Evolutionary conservation across 2,888 invertebrate species (phyloP), one percentile per base, ranked within the genome.

Genomic region (Steinernema hermaphroditum): DNA sequence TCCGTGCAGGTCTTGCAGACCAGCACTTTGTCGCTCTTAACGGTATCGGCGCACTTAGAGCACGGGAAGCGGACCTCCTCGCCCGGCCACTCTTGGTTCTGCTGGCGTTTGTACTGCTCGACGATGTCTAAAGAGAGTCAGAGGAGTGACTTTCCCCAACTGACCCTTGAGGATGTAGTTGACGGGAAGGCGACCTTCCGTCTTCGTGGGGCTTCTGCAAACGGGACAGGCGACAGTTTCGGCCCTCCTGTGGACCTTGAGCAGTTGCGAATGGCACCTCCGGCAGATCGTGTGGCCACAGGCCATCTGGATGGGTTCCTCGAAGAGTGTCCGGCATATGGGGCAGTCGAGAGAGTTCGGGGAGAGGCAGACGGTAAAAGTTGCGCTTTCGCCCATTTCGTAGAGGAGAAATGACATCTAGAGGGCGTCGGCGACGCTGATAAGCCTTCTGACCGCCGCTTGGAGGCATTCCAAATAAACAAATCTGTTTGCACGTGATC

Each of bases 311-410:
- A 54, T 27, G 6, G 54, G 54, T 8, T 54, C 54, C 54, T 22
- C 22, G 54, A 54, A 54, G 27, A 54, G 54, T 4, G 2, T 22
- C 6, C 54, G 54, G 54, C 54, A 54, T 4, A 54, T 24, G 19
- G 54, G 54, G 27, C 54, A 54, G 6, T 54, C 54, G 24, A 54
- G 54, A 8, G 54, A 54, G 54, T 54, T 54, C 24, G 54, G 54
- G 6, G 54, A 54, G 24, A 54, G 54, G 27, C 6, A 16, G 6
- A 54, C 2, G 27, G 24, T 8, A 27, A 27, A 46, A 46, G n/a
- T 46, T n/a, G 46, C n/a, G 16, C n/a, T 6, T 19, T 46, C 8
- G 16, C n/a, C 19, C 54, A 54, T 54, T 27, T 24, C 54, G 54
- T 54, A 54, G 6, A 54, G 54, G 6, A 54, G 27, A 27, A 54